A percentile compares a stretch with the other conserved stretches of the same genome.
Evolutionary conservation across 2,797 vertebrate species (phyloP).

Genomic region (Adelosebastes latens): DNA sequence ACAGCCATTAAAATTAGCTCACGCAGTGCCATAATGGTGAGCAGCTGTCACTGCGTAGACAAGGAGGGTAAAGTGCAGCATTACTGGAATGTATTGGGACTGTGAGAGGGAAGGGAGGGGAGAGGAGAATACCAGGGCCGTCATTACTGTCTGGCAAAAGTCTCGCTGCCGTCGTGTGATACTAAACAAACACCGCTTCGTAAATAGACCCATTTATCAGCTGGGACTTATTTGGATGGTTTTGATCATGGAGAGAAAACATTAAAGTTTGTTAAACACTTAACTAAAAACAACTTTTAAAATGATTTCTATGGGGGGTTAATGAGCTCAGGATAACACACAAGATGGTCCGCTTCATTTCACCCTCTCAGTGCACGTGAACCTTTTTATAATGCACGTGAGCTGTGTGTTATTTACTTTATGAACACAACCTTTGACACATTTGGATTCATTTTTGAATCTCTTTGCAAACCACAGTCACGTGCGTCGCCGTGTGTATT

Average conservation of each 20-base stretch:
- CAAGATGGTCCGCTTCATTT: constrained; percentile 13
- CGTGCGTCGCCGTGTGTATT: constrained; percentile 44
- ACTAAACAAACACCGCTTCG: constrained; percentile 22
- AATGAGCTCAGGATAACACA: neutral
- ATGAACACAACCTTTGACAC: constrained; percentile 34
- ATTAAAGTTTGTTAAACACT: neutral
- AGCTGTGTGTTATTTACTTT: constrained; percentile 31
- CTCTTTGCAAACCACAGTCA: constrained; percentile 37
- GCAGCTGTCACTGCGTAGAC: constrained; percentile 80
- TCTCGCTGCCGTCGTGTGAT: constrained; percentile 27
- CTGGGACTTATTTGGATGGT: neutral
- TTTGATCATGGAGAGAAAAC: constrained; percentile 4
- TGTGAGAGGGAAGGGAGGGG: constrained; percentile 33
- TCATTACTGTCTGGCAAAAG: constrained; percentile 51
- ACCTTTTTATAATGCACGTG: constrained; percentile 9
- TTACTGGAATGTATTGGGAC: constrained; percentile 70
- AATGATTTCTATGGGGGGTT: neutral
- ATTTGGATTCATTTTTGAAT: constrained; percentile 34
- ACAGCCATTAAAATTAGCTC: constrained; percentile 81
- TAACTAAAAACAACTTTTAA: neutral
- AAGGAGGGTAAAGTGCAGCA: constrained; percentile 73
- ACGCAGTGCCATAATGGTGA: constrained; percentile 73
- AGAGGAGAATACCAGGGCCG: constrained; percentile 44
- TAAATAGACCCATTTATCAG: constrained; percentile 11
- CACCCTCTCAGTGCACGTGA: neutral